Evolutionary conservation across 2,888 invertebrate genomes (phyloP).

Genomic region (Tenthredo livida): DNA sequence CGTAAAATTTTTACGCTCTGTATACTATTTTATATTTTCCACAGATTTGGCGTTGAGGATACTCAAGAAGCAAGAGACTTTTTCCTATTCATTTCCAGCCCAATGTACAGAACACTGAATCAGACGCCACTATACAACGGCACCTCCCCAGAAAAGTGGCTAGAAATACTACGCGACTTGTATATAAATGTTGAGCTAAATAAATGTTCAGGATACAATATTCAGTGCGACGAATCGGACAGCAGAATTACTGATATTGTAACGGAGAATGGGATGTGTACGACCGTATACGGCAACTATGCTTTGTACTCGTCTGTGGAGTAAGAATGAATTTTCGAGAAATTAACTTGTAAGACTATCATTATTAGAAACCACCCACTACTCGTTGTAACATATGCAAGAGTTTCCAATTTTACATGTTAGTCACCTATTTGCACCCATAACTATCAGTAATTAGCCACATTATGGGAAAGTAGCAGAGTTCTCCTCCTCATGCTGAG

Average conservation of each 20-base stretch:
- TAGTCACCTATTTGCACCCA: not conserved
- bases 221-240: conserved; percentile 29
- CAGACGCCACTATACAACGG: conserved; percentile 59
- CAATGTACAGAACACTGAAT: conserved; percentile 60
- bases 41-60: conserved; percentile 64
- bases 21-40: not conserved
- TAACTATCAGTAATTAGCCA: not conserved
- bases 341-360: no score
- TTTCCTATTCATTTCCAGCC: conserved; percentile 62
- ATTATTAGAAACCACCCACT: not conserved
- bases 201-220: not conserved
- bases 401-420: not conserved
- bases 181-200: conserved; percentile 53
- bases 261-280: conserved; percentile 67
- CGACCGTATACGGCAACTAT: conserved; percentile 56
- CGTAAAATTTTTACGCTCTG: no score
- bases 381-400: not conserved
- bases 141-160: conserved; percentile 63
- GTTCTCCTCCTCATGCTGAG: not conserved
- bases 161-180: conserved; percentile 66
- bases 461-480: not conserved
- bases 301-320: conserved; percentile 60
- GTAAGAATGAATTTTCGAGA: conserved; percentile 57
- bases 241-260: conserved; percentile 52
- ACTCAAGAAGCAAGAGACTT: conserved; percentile 63